These are phyloP conservation scores for Adoxophyes honmai DNA, from an alignment of 1,140 invertebrate species.

Conservation along the genomic window DNA sequence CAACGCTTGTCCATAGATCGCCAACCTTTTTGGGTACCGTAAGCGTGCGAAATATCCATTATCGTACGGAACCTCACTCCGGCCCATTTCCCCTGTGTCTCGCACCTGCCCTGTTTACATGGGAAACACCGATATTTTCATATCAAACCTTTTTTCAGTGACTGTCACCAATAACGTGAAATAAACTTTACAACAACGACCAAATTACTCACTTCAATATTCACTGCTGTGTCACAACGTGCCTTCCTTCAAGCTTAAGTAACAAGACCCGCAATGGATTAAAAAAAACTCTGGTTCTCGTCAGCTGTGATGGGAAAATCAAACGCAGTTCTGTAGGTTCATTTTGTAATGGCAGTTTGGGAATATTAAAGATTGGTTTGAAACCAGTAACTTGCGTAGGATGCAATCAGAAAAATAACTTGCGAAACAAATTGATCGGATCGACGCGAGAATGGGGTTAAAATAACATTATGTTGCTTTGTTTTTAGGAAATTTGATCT, in stretches of 20 bases:
- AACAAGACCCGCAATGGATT: too few species aligned
- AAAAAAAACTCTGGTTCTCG: too few species aligned
- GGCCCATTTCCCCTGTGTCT: constrained; percentile 28
- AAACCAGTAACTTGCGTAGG: constrained; percentile 12
- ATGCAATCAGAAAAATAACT: constrained; percentile 11
- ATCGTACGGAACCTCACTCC: constrained; percentile 1
- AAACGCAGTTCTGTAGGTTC: neutral
- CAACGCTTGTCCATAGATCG: neutral
- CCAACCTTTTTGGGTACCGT: constrained; percentile 1
- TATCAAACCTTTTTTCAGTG: constrained; percentile 27
- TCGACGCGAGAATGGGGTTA: neutral
- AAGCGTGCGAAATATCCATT: constrained; percentile 1
- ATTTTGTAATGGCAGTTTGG: neutral
- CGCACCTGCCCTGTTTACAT: constrained; percentile 26
- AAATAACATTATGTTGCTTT: neutral
- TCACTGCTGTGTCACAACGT: too few species aligned
- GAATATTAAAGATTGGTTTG: neutral
- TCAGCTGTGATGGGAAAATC: too few species aligned
- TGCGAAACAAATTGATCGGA: constrained; percentile 5
- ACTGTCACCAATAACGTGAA: neutral
- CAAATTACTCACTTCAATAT: too few species aligned
- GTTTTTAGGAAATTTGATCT: too few species aligned
- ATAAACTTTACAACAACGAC: neutral
- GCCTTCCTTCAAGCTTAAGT: too few species aligned
- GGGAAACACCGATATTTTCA: constrained; percentile 27